phyloP scores from a whole-genome alignment of 1,140 invertebrate genomes.

The Conopomorpha cramerella region DNA sequence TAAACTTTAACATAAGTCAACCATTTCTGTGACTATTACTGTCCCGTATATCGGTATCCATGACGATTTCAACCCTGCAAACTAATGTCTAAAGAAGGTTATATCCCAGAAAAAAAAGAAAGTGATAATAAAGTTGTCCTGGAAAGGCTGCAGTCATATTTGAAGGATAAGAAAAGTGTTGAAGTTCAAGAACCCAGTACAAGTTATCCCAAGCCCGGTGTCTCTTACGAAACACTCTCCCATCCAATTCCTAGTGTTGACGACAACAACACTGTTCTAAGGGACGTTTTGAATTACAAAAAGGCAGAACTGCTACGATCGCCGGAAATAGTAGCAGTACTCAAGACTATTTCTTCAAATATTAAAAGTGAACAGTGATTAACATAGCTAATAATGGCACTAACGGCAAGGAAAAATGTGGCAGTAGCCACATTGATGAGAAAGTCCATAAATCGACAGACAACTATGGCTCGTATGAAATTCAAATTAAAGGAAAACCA shows the following conservation, averaged over 20 bases:
- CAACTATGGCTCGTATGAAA: slow-evolving; percentile 24
- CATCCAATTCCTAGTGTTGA: slow-evolving; percentile 23
- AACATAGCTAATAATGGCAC: slow-evolving; percentile 36
- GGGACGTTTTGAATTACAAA: slow-evolving; percentile 53
- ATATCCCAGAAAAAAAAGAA: slow-evolving; percentile 49
- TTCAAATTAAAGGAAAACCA: slow-evolving; percentile 36
- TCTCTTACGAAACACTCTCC: slow-evolving; percentile 37
- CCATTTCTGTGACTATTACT: no score
- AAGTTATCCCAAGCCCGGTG: slow-evolving; percentile 34
- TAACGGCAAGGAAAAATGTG: slow-evolving; percentile 36
- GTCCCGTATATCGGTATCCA: no score
- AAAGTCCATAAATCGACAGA: slow-evolving; percentile 41
- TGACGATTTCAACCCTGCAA: no score
- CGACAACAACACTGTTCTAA: slow-evolving; percentile 41
- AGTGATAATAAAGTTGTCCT: slow-evolving; percentile 50
- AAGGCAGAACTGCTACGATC: slow-evolving; percentile 47
- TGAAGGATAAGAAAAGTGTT: slow-evolving; percentile 50
- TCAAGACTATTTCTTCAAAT: slow-evolving; percentile 42
- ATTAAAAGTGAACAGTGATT: slow-evolving; percentile 17
- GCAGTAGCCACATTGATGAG: slow-evolving; percentile 48
- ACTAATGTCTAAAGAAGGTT: slow-evolving; percentile 55
- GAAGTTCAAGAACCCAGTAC: slow-evolving; percentile 24
- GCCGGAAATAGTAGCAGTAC: slow-evolving; percentile 41
- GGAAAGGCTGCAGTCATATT: slow-evolving; percentile 48
- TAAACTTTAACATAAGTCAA: no score